Conservation (phyloP, 2,888 invertebrate species). For the Rhagonycha fulva region DNA sequence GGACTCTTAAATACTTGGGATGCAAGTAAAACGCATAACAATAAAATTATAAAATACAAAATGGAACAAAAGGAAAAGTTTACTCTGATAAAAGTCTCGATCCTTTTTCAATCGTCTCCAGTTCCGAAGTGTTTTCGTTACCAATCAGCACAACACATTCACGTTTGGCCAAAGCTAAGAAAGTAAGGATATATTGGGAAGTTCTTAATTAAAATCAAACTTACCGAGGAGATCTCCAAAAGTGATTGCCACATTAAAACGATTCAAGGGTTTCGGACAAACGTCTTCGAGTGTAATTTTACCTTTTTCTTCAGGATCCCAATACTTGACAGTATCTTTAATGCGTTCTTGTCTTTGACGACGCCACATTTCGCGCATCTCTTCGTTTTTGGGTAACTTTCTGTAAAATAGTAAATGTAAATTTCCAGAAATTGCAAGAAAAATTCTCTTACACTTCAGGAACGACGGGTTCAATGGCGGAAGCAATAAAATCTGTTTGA, state of each 20-base stretch:
- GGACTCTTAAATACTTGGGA: too few species aligned
- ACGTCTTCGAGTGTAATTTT: constrained; percentile 7
- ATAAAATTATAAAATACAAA: background rate
- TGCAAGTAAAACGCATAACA: too few species aligned
- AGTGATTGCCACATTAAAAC: constrained; percentile 2
- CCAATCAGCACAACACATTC: background rate
- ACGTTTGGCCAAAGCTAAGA: background rate
- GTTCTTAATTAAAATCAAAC: background rate
- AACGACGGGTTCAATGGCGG: background rate
- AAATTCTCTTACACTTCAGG: background rate
- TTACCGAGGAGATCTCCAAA: constrained; percentile 11
- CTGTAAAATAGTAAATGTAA: background rate
- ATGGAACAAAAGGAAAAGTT: background rate
- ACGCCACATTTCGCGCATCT: too few species aligned
- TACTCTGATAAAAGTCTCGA: background rate
- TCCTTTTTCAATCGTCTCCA: background rate
- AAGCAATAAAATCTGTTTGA: background rate
- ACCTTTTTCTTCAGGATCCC: constrained; percentile 5
- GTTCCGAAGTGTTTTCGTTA: background rate
- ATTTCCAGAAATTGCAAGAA: background rate
- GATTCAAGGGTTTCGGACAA: constrained; percentile 5
- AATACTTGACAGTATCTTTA: background rate
- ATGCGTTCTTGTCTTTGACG: too few species aligned
- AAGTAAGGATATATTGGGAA: background rate
- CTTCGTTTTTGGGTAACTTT: background rate